phyloP scores from a whole-genome alignment of 2,888 invertebrate species.

The Drosophila subquinaria region DNA sequence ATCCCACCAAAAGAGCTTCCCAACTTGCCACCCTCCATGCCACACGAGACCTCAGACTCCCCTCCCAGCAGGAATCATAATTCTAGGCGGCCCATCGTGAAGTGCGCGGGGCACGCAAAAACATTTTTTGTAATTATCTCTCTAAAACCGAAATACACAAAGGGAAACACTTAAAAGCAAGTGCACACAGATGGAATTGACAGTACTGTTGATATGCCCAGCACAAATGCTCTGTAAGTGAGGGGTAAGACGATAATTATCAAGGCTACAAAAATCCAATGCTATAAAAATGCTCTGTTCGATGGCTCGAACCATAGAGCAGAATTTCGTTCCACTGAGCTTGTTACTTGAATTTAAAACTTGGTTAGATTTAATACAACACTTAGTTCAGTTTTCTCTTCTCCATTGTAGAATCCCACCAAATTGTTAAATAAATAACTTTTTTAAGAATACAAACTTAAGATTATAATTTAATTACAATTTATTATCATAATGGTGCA shows the following conservation, averaged over 20 bases:
- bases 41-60: background rate
- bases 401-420: too few relatives aligned
- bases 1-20: background rate
- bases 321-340: too few relatives aligned
- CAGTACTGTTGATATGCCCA: background rate
- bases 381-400: too few relatives aligned
- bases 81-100: constrained; percentile 64
- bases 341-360: too few relatives aligned
- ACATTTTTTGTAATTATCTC: constrained; percentile 80
- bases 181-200: background rate
- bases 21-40: too few relatives aligned
- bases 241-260: background rate
- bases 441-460: too few relatives aligned
- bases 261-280: too few relatives aligned
- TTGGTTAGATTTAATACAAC: too few relatives aligned
- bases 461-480: too few relatives aligned
- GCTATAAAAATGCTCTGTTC: too few relatives aligned
- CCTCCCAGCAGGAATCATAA: constrained; percentile 63
- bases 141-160: constrained; percentile 59
- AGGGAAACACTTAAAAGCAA: constrained; percentile 11
- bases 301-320: too few relatives aligned
- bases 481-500: too few relatives aligned
- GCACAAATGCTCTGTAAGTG: constrained; percentile 8
- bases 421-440: background rate
- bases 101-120: constrained; percentile 63